Conservation (phyloP, 2,113 vertebrate genomes). For the Mellivora capensis region DNA sequence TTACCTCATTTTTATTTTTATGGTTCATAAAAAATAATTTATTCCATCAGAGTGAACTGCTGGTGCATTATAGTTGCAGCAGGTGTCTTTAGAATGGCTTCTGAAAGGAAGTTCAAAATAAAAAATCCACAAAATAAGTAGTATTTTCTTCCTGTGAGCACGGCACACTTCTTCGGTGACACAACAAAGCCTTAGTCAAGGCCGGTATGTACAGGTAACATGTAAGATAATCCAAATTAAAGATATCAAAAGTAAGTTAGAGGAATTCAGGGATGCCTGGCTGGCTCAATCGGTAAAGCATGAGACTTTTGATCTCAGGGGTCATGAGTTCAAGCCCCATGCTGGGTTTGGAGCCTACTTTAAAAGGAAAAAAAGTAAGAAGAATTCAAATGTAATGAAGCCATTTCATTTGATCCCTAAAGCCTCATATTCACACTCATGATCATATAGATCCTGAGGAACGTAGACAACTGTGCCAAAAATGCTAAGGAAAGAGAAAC, state of each 20-base stretch:
- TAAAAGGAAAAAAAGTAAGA: neutral
- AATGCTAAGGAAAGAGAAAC: neutral
- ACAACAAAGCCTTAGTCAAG: neutral
- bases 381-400: neutral
- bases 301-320: neutral
- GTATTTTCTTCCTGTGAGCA: neutral
- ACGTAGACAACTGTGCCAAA: neutral
- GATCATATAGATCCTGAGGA: neutral
- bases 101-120: neutral
- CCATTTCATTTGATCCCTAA: neutral
- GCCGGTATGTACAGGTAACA: neutral
- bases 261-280: neutral
- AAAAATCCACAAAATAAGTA: neutral
- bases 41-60: neutral
- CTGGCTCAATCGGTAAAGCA: neutral
- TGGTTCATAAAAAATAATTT: neutral
- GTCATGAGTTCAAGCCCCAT: neutral
- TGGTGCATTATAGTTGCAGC: neutral
- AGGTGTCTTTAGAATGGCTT: neutral
- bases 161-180: neutral
- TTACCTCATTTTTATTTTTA: constrained; percentile 2
- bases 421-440: neutral
- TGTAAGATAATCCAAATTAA: neutral
- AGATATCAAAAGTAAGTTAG: neutral
- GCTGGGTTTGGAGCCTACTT: neutral